Conservation (phyloP, 2,888 invertebrate genomes). For the Hypena proboscidalis region DNA sequence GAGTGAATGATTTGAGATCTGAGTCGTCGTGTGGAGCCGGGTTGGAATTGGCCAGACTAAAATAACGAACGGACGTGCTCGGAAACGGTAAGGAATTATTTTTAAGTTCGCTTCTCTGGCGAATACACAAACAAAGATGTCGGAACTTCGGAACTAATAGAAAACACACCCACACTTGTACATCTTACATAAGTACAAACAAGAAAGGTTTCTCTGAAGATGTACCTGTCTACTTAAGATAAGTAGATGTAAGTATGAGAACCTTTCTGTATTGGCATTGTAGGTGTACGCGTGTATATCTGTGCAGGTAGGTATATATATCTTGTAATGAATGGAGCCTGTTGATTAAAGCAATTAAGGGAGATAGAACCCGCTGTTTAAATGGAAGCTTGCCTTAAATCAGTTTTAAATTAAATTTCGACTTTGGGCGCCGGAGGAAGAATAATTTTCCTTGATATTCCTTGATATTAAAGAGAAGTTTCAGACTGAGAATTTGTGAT, state of each 20-base stretch:
- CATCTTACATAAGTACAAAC: slow-evolving; percentile 5
- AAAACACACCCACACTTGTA: slow-evolving; percentile 14
- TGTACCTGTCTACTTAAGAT: not conserved
- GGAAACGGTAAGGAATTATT: slow-evolving; percentile 74
- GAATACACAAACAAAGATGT: slow-evolving; percentile 49
- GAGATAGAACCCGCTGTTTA: slow-evolving; percentile 33
- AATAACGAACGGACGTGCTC: slow-evolving; percentile 77
- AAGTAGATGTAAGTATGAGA: slow-evolving; percentile 2
- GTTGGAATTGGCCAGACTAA: slow-evolving; percentile 71
- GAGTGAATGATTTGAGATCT: slow-evolving; percentile 61
- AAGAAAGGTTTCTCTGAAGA: slow-evolving; percentile 7
- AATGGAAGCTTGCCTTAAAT: slow-evolving; percentile 24
- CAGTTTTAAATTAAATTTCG: slow-evolving; percentile 33
- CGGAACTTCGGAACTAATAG: slow-evolving; percentile 37
- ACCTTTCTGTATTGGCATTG: too few species aligned
- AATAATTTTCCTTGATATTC: too few species aligned
- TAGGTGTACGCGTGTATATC: slow-evolving; percentile 9
- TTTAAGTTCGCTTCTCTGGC: slow-evolving; percentile 55
- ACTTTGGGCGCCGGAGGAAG: slow-evolving; percentile 7
- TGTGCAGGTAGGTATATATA: slow-evolving; percentile 1
- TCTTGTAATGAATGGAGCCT: slow-evolving; percentile 34
- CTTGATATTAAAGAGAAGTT: too few species aligned
- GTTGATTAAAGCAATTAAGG: slow-evolving; percentile 45
- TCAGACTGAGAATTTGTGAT: too few species aligned
- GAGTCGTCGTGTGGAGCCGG: slow-evolving; percentile 56